These are phyloP conservation scores for Agrochola lychnidis DNA, from an alignment of 2,888 invertebrate species.

Conservation along the genomic window DNA sequence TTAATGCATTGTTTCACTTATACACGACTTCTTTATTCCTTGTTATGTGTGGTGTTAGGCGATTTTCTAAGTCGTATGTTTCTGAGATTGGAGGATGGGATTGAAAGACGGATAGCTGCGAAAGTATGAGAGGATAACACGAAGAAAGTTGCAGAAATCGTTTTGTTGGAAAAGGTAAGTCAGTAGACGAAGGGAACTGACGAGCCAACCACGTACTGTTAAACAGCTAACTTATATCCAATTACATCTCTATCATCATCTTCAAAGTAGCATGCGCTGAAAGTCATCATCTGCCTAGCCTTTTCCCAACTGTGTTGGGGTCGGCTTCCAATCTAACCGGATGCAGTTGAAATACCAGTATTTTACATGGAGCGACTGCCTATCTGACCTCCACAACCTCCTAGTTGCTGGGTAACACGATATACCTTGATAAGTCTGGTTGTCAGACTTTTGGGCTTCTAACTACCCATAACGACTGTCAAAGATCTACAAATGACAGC, in stretches of 20 bases:
- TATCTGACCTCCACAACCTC: too few relatives aligned
- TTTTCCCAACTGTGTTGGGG: too few relatives aligned
- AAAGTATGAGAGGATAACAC: background rate
- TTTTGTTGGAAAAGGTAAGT: background rate
- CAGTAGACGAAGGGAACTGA: background rate
- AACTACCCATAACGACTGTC: too few relatives aligned
- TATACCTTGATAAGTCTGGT: too few relatives aligned
- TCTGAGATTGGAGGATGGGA: background rate
- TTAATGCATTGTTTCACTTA: conserved; percentile 70
- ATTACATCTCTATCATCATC: background rate
- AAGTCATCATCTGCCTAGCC: too few relatives aligned
- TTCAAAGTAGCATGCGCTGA: background rate
- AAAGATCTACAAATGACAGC: too few relatives aligned
- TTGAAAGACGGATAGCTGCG: background rate
- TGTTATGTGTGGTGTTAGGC: conserved; percentile 49
- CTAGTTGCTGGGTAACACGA: too few relatives aligned
- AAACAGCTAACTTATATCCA: background rate
- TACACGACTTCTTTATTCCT: conserved; percentile 55
- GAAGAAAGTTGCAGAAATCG: background rate
- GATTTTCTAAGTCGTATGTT: conserved; percentile 39
- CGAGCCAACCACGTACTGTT: background rate
- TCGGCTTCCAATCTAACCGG: too few relatives aligned
- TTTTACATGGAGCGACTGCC: too few relatives aligned
- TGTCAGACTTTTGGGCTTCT: too few relatives aligned
- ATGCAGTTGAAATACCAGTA: too few relatives aligned